phyloP scores from a whole-genome alignment of 2,888 invertebrate genomes.

The Tipula confusa region DNA sequence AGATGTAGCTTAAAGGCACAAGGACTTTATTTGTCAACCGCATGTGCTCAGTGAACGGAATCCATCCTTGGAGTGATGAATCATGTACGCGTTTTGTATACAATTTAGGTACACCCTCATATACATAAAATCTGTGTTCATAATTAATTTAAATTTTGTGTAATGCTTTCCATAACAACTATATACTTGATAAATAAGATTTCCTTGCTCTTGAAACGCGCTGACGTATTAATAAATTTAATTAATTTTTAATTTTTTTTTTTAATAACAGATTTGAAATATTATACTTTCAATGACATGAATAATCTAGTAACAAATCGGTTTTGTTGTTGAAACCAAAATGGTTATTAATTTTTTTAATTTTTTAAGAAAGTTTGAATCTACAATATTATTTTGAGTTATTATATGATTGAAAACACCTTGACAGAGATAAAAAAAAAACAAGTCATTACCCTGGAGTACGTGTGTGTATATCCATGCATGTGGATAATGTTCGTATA shows the following conservation, averaged over 20 bases:
- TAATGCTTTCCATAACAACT: neutral
- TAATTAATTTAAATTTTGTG: neutral
- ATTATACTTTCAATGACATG: constrained; percentile 25
- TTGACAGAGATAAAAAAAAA: neutral
- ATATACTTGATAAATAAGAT: neutral
- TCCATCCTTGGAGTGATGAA: neutral
- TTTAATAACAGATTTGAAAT: neutral
- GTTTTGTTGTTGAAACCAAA: neutral
- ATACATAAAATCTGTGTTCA: neutral
- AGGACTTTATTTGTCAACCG: no score
- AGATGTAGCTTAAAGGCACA: no score
- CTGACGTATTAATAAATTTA: constrained; percentile 12
- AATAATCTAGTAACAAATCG: constrained; percentile 12
- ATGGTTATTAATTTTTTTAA: neutral
- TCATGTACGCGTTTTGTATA: no score
- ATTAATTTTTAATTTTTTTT: neutral
- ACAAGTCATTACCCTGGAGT: neutral
- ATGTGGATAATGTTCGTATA: neutral
- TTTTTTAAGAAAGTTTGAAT: constrained; percentile 13
- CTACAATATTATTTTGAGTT: neutral
- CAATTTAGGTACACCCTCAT: neutral
- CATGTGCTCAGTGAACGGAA: neutral
- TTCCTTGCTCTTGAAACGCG: constrained; percentile 3
- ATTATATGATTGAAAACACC: neutral
- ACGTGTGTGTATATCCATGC: neutral